These are phyloP conservation scores for Acanthiza pusilla DNA, from an alignment of 2,797 vertebrate genomes.

Conservation along the genomic window DNA sequence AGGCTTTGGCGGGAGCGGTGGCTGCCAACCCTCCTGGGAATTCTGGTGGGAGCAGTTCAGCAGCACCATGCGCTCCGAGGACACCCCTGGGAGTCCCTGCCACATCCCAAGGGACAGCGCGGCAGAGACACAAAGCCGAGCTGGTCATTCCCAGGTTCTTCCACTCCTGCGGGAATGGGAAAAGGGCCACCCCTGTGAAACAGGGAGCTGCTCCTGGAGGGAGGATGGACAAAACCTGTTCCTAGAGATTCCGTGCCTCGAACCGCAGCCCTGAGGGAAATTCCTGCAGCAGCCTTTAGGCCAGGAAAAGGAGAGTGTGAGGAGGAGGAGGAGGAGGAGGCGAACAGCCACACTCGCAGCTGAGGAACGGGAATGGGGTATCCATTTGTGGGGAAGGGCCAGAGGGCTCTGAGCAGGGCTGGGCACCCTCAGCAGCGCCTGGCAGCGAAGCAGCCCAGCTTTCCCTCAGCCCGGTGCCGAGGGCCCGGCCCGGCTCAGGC, in stretches of 20 bases:
- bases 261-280: background rate
- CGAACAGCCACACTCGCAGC: background rate
- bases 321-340: fast-evolving
- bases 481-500: fast-evolving
- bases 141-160: background rate
- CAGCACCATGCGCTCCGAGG: background rate
- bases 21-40: fast-evolving
- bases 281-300: background rate
- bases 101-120: fast-evolving
- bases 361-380: background rate
- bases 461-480: background rate
- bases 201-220: no score
- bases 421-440: fast-evolving
- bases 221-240: background rate
- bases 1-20: background rate
- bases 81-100: background rate
- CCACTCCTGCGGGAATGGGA: background rate
- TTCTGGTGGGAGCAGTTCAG: background rate
- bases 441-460: background rate
- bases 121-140: background rate
- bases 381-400: fast-evolving
- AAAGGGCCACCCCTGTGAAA: background rate
- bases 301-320: background rate
- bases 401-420: fast-evolving
- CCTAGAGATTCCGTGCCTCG: background rate